Percentiles rank a stretch among this genome's conserved stretches.
Conservation (phyloP, 2,888 invertebrate genomes). For the Metacarcinus magister region DNA sequence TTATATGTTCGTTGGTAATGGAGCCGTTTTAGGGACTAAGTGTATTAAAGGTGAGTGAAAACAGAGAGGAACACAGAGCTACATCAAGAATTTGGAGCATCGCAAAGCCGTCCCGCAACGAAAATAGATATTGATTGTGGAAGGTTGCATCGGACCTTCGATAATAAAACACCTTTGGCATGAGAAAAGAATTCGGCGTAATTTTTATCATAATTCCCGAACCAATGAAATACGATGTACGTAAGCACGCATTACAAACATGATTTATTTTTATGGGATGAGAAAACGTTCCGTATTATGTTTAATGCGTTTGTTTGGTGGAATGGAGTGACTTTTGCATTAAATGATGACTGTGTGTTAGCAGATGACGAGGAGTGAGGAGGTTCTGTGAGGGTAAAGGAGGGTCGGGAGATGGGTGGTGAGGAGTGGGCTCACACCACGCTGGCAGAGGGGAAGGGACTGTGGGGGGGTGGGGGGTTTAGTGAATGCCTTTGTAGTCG, state of each 20-base stretch:
- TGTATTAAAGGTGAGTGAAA: not conserved
- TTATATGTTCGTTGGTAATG: not conserved
- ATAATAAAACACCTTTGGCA: not conserved
- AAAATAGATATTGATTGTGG: not conserved
- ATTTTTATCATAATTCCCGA: not conserved
- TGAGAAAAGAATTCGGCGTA: not conserved
- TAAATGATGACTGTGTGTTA: not conserved
- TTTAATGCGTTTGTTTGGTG: not conserved
- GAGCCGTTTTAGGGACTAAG: not conserved
- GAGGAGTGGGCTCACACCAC: not conserved
- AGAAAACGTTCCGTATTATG: not conserved
- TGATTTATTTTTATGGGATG: not conserved
- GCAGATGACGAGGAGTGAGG: not conserved
- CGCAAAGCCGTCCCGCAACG: not conserved
- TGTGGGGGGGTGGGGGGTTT: not conserved
- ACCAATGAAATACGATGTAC: not conserved
- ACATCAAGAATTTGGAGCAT: not conserved
- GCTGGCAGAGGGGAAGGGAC: not conserved
- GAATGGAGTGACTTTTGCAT: not conserved
- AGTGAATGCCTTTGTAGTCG: conserved; percentile 8
- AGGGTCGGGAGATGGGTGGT: not conserved
- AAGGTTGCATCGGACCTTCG: no score
- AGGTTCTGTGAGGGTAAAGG: not conserved
- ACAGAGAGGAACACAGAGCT: not conserved
- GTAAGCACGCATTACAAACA: not conserved